Base-by-base conservation (phyloP, 1,140 invertebrate species). In the Ceratosolen solmsi region DNA sequence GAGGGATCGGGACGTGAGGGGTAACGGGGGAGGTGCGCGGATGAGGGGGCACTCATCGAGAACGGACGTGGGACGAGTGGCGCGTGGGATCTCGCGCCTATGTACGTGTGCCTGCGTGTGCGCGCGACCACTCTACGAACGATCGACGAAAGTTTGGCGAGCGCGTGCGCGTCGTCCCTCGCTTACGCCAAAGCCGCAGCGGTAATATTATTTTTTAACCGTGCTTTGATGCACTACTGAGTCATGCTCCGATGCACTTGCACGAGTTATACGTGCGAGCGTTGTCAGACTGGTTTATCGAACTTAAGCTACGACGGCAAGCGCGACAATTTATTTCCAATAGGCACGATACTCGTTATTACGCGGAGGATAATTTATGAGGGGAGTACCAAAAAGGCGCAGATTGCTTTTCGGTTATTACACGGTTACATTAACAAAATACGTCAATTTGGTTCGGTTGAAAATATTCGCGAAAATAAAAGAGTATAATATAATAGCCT, bases 1-100 rank as follows among this genome's bases (percentile, higher is more conserved):
- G 1, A 20, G 51, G 22, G 72, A n/a, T n/a, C n/a, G n/a, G n/a
- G n/a, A n/a, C n/a, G n/a, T n/a, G n/a, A n/a, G n/a, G n/a, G n/a
- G n/a, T n/a, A n/a, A n/a, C n/a, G n/a, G n/a, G n/a, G n/a, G n/a
- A n/a, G n/a, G n/a, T n/a, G n/a, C n/a, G n/a, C n/a, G n/a, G n/a
- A n/a, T n/a, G n/a, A 13, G 20, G 4, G 27, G 46, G 11, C 1
- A 5, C 22, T 36, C 86, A 86, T 85, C 84, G 85, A 83, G 86
- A 85, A 84, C 84, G 84, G 84, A 89, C 87, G 89, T 90, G 88
- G 88, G 89, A 87, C 84, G 88, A 65, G 83, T 58, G 85, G 73
- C 84, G 87, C 87, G 89, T 90, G 87, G 88, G 88, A 89, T 89
- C 88, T 27, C 49, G 25, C 2, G 3, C n/a, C n/a, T n/a, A n/a